phyloP scores from a whole-genome alignment of 2,888 invertebrate genomes.

The Drosophila antonietae region DNA sequence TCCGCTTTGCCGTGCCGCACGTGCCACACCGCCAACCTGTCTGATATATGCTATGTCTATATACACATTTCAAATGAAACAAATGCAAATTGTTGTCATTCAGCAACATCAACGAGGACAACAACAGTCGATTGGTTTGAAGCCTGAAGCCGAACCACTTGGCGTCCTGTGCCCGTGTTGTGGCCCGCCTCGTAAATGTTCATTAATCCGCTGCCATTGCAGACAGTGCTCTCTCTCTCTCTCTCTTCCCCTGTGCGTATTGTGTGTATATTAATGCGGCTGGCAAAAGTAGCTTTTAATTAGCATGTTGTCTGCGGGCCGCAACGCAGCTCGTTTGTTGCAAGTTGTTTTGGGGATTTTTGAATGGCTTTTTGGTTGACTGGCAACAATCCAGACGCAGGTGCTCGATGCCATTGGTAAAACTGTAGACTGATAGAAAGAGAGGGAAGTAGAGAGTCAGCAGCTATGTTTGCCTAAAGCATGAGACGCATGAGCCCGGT shows the following conservation, averaged over 20 bases:
- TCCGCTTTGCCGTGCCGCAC: not conserved
- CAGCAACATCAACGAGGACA: conserved; percentile 38
- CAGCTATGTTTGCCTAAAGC: not conserved
- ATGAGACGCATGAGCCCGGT: not conserved
- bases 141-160: conserved; percentile 26
- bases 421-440: no score
- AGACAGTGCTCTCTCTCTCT: conserved; percentile 23
- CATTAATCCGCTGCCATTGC: conserved; percentile 57
- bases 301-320: conserved; percentile 73
- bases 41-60: conserved; percentile 29
- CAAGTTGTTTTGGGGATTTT: conserved; percentile 59
- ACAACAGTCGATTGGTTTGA: conserved; percentile 49
- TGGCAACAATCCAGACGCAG: conserved; percentile 37
- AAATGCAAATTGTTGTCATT: conserved; percentile 78
- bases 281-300: conserved; percentile 75
- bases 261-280: conserved; percentile 75
- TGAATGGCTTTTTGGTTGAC: conserved; percentile 71
- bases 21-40: conserved; percentile 10
- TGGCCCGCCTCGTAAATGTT: conserved; percentile 49
- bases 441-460: not conserved
- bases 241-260: not conserved
- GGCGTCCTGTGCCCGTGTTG: conserved; percentile 16
- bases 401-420: conserved; percentile 14
- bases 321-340: conserved; percentile 58
- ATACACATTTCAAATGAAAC: conserved; percentile 58